Percentiles rank a stretch among this genome's conserved stretches.
Conservation (phyloP, 1,140 invertebrate species). For the Aporrectodea caliginosa region DNA sequence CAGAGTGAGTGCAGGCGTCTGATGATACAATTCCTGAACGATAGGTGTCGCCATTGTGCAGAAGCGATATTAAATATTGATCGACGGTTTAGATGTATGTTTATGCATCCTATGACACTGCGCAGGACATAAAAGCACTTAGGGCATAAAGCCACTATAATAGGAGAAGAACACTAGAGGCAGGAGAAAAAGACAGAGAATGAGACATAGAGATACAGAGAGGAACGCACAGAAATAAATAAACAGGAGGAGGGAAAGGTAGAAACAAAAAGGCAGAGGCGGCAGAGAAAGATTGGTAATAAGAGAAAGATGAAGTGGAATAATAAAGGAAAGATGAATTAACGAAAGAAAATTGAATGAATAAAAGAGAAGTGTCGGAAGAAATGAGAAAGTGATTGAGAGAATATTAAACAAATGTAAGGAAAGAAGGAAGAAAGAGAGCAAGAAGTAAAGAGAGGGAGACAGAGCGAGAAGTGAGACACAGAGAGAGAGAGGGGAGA, state of each 20-base stretch:
- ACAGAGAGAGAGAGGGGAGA: slow-evolving; percentile 31
- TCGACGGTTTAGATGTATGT: too few species aligned
- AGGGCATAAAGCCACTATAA: neutral
- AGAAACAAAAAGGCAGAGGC: slow-evolving; percentile 47
- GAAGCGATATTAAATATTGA: too few species aligned
- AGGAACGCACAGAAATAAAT: neutral
- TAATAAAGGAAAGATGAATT: neutral
- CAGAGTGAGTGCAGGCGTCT: too few species aligned
- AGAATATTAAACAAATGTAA: neutral
- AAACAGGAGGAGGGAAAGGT: neutral
- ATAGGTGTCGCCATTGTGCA: too few species aligned
- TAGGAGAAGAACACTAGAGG: slow-evolving; percentile 13
- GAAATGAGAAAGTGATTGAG: neutral
- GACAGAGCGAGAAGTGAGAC: slow-evolving; percentile 11
- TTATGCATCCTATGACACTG: too few species aligned
- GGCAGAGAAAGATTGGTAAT: slow-evolving; percentile 45
- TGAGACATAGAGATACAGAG: slow-evolving; percentile 24
- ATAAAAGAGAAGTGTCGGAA: too few species aligned
- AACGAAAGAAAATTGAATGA: too few species aligned
- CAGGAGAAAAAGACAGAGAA: slow-evolving; percentile 15
- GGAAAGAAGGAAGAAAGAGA: neutral
- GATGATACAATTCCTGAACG: too few species aligned
- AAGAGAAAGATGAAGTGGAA: neutral
- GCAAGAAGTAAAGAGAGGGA: neutral
- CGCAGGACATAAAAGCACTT: too few species aligned